Conservation (phyloP, 2,113 vertebrate species). For the Oryzias woworae region DNA sequence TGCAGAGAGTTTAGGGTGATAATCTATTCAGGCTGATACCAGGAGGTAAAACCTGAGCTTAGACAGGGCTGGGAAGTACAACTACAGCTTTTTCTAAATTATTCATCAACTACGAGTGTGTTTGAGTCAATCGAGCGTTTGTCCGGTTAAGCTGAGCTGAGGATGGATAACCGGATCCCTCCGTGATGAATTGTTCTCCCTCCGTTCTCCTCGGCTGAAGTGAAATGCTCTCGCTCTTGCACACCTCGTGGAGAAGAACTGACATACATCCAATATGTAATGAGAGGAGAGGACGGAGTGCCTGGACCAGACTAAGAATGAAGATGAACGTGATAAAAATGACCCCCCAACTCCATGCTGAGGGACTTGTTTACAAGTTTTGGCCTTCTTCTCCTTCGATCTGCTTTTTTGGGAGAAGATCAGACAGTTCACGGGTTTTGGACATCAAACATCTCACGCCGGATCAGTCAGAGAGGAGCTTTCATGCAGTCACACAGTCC, state of each 20-base stretch:
- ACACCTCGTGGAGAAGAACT: conserved; percentile 43
- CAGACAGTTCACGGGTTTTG: conserved; percentile 72
- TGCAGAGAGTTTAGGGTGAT: conserved; percentile 48
- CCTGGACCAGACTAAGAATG: conserved; percentile 46
- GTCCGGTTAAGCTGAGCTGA: conserved; percentile 37
- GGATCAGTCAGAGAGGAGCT: conserved; percentile 59
- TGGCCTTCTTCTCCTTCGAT: conserved; percentile 74
- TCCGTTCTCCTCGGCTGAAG: conserved; percentile 32
- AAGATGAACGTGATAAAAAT: conserved; percentile 42
- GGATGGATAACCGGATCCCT: conserved; percentile 20
- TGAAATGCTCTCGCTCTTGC: conserved; percentile 41
- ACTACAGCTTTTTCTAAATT: conserved; percentile 53
- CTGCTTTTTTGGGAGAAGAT: conserved; percentile 71
- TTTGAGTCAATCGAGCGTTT: conserved; percentile 50
- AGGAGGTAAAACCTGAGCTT: conserved; percentile 46
- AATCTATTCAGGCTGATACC: conserved; percentile 61
- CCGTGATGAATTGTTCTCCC: conserved; percentile 12
- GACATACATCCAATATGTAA: conserved; percentile 64
- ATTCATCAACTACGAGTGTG: conserved; percentile 53
- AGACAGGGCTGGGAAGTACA: conserved; percentile 35
- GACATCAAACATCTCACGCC: conserved; percentile 69
- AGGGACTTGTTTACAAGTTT: conserved; percentile 74
- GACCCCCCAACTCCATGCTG: background rate
- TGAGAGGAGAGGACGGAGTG: conserved; percentile 61
- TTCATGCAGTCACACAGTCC: conserved; percentile 36